Evolutionary conservation across 2,113 vertebrate genomes (phyloP), one percentile per base, ranked within the genome.

Genomic region (Ictalurus punctatus): DNA sequence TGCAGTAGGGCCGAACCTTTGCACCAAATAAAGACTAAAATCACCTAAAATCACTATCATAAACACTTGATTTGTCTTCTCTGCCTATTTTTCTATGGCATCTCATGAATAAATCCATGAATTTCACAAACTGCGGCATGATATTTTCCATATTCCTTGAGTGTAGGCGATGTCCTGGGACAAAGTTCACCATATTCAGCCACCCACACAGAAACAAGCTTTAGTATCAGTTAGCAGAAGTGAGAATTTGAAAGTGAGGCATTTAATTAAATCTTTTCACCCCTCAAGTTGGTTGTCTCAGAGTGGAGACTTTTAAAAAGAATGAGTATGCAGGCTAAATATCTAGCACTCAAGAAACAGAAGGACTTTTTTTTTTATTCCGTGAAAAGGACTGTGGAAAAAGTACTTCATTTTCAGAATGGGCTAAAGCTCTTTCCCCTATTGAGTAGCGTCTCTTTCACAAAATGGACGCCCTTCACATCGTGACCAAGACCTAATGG

Each of bases 401-500:
- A 87, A 87, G 71, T 17, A 30, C 30, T 90, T 87, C 61, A 85
- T 69, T 87, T 90, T 71, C 52, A 7, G 48, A 90, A 85, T 48
- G 80, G 78, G 59, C 80, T 87, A 52, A 80, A 89, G 73, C 59
- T 80, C 27, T 83, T 73, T 52, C 34, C 14, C 86, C 86, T 56
- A 37, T 86, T 63, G n/a, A 85, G 86, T 87, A 58, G 81, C 52
- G 54, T 71, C 61, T 84, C 21, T 69, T 58, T 34, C 81, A 58
- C 6, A 87, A 76, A 90, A 84, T 80, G 82, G 89, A 58, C 16
- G 69, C 37, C 88, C 83, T 90, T 80, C 63, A 87, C 86, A 65
- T 61, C 34, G 52, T 87, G 83, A 90, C 86, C 74, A 85, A 87
- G 86, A 87, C 82, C 89, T 90, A 90, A 90, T 90, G 78, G 83